Evolutionary conservation across 2,888 invertebrate genomes (phyloP), one percentile per base, ranked within the genome.

Genomic region (Syritta pipiens): DNA sequence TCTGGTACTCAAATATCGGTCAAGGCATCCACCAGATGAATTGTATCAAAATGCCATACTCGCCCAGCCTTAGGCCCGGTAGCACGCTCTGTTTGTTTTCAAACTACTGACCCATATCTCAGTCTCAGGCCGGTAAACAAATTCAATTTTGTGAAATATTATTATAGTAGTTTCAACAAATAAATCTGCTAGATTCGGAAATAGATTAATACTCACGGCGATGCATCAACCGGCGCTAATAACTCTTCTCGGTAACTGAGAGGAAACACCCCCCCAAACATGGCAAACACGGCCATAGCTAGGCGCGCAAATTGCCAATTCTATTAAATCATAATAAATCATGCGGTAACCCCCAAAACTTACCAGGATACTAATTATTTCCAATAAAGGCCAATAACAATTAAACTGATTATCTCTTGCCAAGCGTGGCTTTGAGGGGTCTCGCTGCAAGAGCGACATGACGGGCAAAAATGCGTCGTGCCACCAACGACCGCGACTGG

Each of bases 271-370:
- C 10, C 60, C 57, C 53, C 72, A 62, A 79, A 79, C 67, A 72
- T 72, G 60, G 14, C 37, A 72, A 48, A 44, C 46, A 40, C 44
- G 37, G 32, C 46, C 53, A 51, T 48, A 44, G 20, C 51, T 22
- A 40, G 30, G 37, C 35, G 20, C 55, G 19, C 19, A 32, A 74
- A 57, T 62, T 68, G 57, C 48, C 62, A 67, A 62, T 79, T 79
- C 74, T 74, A 79, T 79, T 79, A 79, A 74, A 74, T 79, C 74
- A 79, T 79, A 68, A 79, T 74, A 79, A 79, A 79, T 79, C 74
- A 79, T 74, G 48, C 46, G 74, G 79, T 28, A 57, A 17, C 42
- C 76, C 79, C 55, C 44, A 62, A 79, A 79, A 62, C 79, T 67
- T 68, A 62, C 57, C 72, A 68, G 55, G 57, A 68, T 55, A 79